Base-by-base conservation (phyloP, 2,888 invertebrate genomes). In the Tipula helvola region DNA sequence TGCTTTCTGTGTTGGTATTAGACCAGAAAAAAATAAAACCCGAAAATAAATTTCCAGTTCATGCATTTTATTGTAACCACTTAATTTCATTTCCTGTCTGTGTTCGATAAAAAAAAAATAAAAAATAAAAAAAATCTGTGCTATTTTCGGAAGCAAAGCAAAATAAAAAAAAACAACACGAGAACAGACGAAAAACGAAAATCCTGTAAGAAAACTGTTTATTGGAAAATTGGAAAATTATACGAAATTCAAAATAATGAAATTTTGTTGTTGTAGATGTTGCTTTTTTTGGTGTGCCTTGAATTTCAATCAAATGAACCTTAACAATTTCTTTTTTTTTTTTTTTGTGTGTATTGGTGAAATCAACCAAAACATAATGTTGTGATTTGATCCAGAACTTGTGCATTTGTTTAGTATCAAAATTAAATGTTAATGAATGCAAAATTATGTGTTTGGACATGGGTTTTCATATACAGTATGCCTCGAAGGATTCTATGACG, bases 11-110 rank as follows among this genome's bases (percentile, higher is more conserved):
- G 47, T 71, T 71, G 71, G 71, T 71, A 71, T 71, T 71, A 71
- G 71, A 71, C 71, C 71, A 71, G 71, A 71, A 71, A 71, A 71
- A 12, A 71, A 71, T 71, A 71, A 71, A 71, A 52, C 28, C 71
- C 71, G 28, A 71, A 71, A 71, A 71, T 71, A 71, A 71, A 71
- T 71, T 71, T 71, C 71, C 71, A 71, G 71, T 71, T 71, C 71
- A 71, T 71, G 71, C 71, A 71, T 71, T 71, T 71, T 71, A 71
- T 71, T 71, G 71, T 71, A 71, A 71, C 71, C 71, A 71, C 71
- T 71, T 71, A 71, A 71, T 71, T 71, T 71, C 71, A 71, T 71
- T 71, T 71, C 71, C 71, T 71, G 71, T 71, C 71, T 71, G 71
- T 71, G 71, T 71, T 71, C 71, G 28, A 28, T 71, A 71, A 18